Base-by-base conservation (phyloP, 2,888 invertebrate species). In the Pheosia tremula region DNA sequence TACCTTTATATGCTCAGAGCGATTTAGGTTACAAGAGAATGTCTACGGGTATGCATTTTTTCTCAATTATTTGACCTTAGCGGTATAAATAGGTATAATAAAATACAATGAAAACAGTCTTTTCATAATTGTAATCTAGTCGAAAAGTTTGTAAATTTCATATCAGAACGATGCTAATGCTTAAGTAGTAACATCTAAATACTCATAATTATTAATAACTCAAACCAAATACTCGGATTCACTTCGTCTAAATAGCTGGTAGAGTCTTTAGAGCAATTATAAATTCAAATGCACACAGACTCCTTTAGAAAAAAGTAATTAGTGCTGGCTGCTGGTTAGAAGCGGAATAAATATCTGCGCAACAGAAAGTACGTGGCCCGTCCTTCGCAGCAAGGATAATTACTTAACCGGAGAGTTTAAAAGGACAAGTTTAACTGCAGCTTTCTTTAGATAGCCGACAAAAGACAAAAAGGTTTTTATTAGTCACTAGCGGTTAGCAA, bases 371-470 rank as follows among this genome's bases (percentile, higher is more conserved):
- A 78, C 83, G 81, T 83, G 84, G 72, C 74, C 72, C 65, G 71
- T 75, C 80, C 72, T 75, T 59, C 66, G 60, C 67, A 62, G 62
- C 68, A 56, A 63, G 73, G 79, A 84, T 84, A 80, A 84, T 80
- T 77, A 67, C 56, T 62, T 61, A 74, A 66, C 65, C 67, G 47
- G n/a, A 11, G 69, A 59, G 70, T 73, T 77, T 78, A 79, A 65
- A 77, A 72, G 70, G 55, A 54, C 67, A 63, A 61, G 52, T 69
- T 63, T 56, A 63, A 67, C 72, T 75, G 70, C 75, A 69, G 64
- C 62, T 59, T 54, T 54, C 50, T 58, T 56, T 38, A 60, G 61
- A 53, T 60, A 39, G 39, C 57, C n/a, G n/a, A 9, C 3, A 24
- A 8, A 50, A 24, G 24, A 47, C 47, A 47, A 47, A n/a, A 47